These are phyloP conservation scores for Papilio protenor DNA, from an alignment of 2,888 invertebrate genomes.

Conservation along the genomic window DNA sequence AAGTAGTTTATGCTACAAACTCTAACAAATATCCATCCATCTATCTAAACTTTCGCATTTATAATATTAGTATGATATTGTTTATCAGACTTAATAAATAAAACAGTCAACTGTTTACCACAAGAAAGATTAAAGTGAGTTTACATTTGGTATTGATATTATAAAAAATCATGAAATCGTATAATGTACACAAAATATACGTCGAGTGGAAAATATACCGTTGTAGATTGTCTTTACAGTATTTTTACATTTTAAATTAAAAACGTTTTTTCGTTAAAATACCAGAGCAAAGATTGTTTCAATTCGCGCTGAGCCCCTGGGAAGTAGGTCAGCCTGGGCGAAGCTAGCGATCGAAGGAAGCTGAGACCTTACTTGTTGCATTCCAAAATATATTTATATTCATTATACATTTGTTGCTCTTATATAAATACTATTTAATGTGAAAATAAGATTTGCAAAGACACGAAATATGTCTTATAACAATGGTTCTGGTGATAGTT, in stretches of 20 bases:
- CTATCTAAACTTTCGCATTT: too few relatives aligned
- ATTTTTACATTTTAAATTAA: not conserved
- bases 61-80: too few relatives aligned
- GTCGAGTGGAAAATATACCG: too few relatives aligned
- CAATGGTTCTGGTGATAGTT: not conserved
- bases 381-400: slow-evolving; percentile 10
- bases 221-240: not conserved
- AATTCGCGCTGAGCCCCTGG: not conserved
- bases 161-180: too few relatives aligned
- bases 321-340: slow-evolving; percentile 41
- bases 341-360: slow-evolving; percentile 33
- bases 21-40: too few relatives aligned
- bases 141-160: too few relatives aligned
- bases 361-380: slow-evolving; percentile 20
- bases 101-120: too few relatives aligned
- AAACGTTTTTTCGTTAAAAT: not conserved
- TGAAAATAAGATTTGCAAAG: too few relatives aligned
- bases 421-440: not conserved
- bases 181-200: too few relatives aligned
- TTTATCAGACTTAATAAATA: too few relatives aligned
- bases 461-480: not conserved
- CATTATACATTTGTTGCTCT: not conserved
- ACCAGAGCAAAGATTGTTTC: slow-evolving; percentile 12
- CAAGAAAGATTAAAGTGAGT: too few relatives aligned
- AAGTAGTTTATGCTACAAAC: too few relatives aligned